phyloP scores from a whole-genome alignment of 35 echinoderm and acorn worm genomes.

The Chiridota heheva region DNA sequence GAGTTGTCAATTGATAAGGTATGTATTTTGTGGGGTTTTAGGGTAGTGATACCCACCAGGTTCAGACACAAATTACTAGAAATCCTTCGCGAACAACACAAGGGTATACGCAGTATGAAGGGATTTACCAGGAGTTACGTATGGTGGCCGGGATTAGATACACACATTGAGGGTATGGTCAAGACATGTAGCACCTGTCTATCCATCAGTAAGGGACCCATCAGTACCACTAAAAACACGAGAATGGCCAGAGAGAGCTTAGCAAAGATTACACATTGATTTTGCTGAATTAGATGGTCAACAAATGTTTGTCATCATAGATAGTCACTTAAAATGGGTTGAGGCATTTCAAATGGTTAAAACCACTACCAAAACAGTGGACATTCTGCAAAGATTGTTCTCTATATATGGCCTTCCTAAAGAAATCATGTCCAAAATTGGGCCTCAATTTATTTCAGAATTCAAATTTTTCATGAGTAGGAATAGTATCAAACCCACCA shows the following conservation, averaged over 20 bases:
- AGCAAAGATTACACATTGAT: slow-evolving; percentile 19
- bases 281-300: slow-evolving; percentile 31
- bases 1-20: slow-evolving; percentile 40
- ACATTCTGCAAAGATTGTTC: slow-evolving; percentile 33
- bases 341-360: background rate
- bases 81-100: slow-evolving; percentile 30
- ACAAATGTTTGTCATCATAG: slow-evolving; percentile 19
- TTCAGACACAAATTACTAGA: slow-evolving; percentile 21
- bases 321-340: slow-evolving; percentile 39
- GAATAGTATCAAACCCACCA: slow-evolving; percentile 48
- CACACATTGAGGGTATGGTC: slow-evolving; percentile 39
- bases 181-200: slow-evolving; percentile 43
- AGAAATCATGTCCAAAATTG: slow-evolving; percentile 68
- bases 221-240: slow-evolving; percentile 18
- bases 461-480: slow-evolving; percentile 40
- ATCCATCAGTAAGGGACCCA: slow-evolving; percentile 11
- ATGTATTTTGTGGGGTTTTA: slow-evolving; percentile 32
- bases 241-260: slow-evolving; percentile 14
- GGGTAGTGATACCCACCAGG: slow-evolving; percentile 22
- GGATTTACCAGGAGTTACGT: slow-evolving; percentile 30
- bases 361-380: slow-evolving; percentile 36
- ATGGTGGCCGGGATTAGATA: slow-evolving; percentile 45
- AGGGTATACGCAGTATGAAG: slow-evolving; percentile 33
- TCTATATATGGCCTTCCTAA: slow-evolving; percentile 63
- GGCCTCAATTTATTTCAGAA: slow-evolving; percentile 61